Conservation (phyloP, 2,797 vertebrate genomes). For the Fistularia commersonii region DNA sequence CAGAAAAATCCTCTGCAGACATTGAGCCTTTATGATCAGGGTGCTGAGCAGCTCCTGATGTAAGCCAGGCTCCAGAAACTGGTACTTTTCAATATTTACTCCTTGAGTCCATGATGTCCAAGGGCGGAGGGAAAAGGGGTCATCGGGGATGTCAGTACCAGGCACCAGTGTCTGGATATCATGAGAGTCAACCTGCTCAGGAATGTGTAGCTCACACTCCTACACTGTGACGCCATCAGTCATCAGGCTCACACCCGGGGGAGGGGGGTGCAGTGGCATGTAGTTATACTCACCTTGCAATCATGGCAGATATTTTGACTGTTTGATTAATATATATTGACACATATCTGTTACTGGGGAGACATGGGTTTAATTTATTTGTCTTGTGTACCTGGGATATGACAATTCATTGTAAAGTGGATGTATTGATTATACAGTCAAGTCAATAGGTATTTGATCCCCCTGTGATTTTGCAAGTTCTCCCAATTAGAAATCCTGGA, state of each 20-base stretch:
- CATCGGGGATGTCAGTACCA: slow-evolving; percentile 60
- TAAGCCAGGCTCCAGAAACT: slow-evolving; percentile 1
- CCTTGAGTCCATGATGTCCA: neutral
- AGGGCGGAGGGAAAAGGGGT: slow-evolving; percentile 37
- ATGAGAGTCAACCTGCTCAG: slow-evolving; percentile 43
- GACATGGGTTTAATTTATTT: too few species aligned
- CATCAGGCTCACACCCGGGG: slow-evolving; percentile 10
- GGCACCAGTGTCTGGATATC: slow-evolving; percentile 41
- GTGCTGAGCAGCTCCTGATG: too few species aligned
- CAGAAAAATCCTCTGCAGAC: too few species aligned
- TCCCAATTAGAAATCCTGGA: too few species aligned
- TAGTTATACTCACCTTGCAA: too few species aligned
- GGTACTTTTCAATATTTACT: neutral
- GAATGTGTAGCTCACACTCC: slow-evolving; percentile 56
- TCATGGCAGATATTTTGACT: neutral
- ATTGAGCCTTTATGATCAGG: too few species aligned
- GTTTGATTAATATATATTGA: neutral
- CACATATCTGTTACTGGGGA: too few species aligned
- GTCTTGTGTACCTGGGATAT: too few species aligned
- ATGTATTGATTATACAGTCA: too few species aligned
- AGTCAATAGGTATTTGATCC: too few species aligned
- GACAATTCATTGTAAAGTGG: too few species aligned
- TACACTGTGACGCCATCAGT: slow-evolving; percentile 29
- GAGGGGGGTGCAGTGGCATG: neutral
- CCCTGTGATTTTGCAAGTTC: too few species aligned